Evolutionary conservation across 2,797 vertebrate species (phyloP).

Genomic region (Sylvilagus floridanus): DNA sequence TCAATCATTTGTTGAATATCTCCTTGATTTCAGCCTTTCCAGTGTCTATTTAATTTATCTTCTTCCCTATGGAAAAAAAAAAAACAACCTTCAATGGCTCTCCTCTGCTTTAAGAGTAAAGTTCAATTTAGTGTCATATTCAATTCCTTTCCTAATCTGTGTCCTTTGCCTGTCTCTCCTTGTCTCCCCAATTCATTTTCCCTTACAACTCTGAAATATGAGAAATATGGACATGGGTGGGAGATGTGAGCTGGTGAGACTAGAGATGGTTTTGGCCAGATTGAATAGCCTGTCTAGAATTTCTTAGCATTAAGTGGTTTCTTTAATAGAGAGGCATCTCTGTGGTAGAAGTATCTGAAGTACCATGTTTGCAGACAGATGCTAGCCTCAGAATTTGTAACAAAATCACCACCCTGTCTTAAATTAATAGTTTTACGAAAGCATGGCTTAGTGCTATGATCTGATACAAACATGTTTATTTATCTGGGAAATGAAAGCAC

Average conservation of each 20-base stretch:
- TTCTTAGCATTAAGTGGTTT: background rate
- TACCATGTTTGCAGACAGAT: conserved; percentile 15
- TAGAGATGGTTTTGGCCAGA: background rate
- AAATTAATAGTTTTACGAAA: conserved; percentile 54
- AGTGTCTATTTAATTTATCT: conserved; percentile 32
- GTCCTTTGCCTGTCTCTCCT: background rate
- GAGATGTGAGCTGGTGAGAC: background rate
- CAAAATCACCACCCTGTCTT: background rate
- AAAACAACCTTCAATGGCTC: conserved; percentile 31
- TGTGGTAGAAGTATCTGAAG: background rate
- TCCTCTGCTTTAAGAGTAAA: conserved; percentile 36
- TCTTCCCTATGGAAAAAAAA: conserved; percentile 60
- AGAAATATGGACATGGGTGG: background rate
- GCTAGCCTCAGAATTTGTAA: conserved; percentile 17
- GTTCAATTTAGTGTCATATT: background rate
- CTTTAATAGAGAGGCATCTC: conserved; percentile 18
- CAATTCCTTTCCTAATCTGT: conserved; percentile 12
- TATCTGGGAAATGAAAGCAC: conserved; percentile 55
- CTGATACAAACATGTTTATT: conserved; percentile 21
- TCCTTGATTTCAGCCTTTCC: background rate
- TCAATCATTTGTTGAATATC: background rate
- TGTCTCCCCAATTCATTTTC: conserved; percentile 3
- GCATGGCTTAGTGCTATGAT: conserved; percentile 20
- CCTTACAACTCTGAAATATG: background rate
- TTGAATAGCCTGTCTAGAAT: background rate